Percentiles rank a stretch among this genome's conserved stretches.
Conservation (phyloP, 2,888 invertebrate species). For the Mantis religiosa region DNA sequence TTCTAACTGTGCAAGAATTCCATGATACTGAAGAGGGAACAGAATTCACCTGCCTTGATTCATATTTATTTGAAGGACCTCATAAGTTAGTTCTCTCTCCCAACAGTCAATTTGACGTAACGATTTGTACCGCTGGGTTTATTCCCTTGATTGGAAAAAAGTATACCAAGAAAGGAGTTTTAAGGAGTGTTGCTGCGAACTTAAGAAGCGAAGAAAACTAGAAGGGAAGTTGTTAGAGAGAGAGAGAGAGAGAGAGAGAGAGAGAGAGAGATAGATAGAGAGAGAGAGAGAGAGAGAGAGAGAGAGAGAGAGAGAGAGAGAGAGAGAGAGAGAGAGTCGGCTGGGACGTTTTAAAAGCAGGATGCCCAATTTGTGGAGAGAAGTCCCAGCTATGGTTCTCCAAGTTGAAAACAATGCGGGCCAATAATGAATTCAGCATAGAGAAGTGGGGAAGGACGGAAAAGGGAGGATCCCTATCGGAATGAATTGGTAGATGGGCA, state of each 20-base stretch:
- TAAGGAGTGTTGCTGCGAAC: background rate
- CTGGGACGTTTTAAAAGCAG: background rate
- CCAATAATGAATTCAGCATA: conserved; percentile 19
- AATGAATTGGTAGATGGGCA: background rate
- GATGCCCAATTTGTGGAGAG: conserved; percentile 18
- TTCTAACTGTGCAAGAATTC: no score
- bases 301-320: background rate
- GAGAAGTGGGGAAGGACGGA: background rate
- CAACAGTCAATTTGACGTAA: background rate
- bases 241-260: background rate
- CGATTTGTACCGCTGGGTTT: background rate
- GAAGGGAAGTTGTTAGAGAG: background rate
- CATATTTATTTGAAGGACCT: no score
- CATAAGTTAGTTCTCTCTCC: no score
- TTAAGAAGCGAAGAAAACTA: background rate
- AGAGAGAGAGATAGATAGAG: background rate
- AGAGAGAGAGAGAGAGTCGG: background rate
- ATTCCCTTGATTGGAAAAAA: background rate
- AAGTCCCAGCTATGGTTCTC: background rate
- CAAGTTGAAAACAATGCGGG: conserved; percentile 20
- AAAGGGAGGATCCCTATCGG: conserved; percentile 10
- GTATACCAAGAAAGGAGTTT: background rate
- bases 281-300: background rate
- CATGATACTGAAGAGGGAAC: no score
- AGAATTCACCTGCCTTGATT: no score